Evolutionary conservation across 92 coral and sea anemone species (phyloP).

Genomic region (Porites divaricata): DNA sequence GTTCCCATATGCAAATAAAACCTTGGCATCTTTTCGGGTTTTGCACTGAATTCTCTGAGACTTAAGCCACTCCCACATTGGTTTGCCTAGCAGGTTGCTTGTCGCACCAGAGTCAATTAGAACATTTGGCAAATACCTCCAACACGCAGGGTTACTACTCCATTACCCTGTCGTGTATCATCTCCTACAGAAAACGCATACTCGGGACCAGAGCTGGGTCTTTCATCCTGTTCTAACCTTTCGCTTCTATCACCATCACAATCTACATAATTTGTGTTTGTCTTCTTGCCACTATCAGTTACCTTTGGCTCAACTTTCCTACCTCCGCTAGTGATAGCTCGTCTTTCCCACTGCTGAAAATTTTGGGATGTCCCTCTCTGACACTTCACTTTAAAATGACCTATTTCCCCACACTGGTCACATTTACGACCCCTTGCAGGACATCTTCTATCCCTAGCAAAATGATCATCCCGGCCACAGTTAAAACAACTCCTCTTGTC

Average conservation of each 20-base stretch:
- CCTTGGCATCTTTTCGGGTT: conserved; percentile 10
- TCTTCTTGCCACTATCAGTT: background rate
- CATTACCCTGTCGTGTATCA: background rate
- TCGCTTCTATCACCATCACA: background rate
- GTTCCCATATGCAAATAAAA: conserved; percentile 30
- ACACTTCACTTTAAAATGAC: conserved; percentile 28
- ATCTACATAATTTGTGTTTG: conserved; percentile 31
- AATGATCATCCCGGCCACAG: conserved; percentile 34
- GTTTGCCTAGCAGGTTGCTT: conserved; percentile 25
- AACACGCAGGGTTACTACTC: conserved; percentile 7
- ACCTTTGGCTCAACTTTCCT: background rate
- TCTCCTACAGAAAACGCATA: conserved; percentile 39
- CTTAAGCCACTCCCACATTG: conserved; percentile 44
- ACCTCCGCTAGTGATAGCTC: background rate
- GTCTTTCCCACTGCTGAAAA: conserved; percentile 6
- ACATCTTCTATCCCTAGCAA: conserved; percentile 30
- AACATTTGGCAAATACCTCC: conserved; percentile 46
- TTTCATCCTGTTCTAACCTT: background rate
- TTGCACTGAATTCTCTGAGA: conserved; percentile 20
- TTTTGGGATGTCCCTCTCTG: background rate
- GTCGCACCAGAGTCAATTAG: conserved; percentile 39
- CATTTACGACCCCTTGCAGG: conserved; percentile 10
- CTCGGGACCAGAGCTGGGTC: background rate
- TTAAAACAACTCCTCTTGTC: conserved; percentile 25
- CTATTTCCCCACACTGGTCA: conserved; percentile 28